A percentile compares a stretch with the other conserved stretches of the same genome.
Evolutionary conservation across 2,113 vertebrate genomes (phyloP).

Genomic region (Passer montanus): DNA sequence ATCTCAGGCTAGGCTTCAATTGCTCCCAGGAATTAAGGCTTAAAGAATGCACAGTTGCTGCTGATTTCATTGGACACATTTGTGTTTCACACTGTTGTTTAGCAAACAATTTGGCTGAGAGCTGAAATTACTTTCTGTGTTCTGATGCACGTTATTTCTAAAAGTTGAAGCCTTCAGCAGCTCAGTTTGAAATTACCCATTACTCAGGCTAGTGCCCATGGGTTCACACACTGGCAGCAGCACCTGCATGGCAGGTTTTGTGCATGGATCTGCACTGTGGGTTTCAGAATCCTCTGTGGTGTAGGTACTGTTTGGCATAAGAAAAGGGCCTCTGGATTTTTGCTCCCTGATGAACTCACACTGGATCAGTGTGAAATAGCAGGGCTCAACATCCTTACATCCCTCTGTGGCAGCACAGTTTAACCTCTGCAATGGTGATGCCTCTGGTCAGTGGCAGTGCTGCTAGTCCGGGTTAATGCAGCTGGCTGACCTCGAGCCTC

Average conservation of each 20-base stretch:
- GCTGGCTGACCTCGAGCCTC: background rate
- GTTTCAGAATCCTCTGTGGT: background rate
- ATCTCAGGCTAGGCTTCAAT: background rate
- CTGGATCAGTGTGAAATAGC: background rate
- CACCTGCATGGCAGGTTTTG: background rate
- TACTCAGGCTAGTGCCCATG: background rate
- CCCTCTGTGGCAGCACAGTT: background rate
- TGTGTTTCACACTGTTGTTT: background rate
- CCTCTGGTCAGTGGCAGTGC: background rate
- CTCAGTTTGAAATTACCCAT: background rate
- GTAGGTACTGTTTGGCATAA: background rate
- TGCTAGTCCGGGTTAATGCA: background rate
- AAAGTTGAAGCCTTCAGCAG: background rate
- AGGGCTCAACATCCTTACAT: background rate
- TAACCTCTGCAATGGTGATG: background rate
- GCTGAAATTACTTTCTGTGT: background rate
- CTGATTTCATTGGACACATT: background rate
- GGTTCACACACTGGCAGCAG: background rate
- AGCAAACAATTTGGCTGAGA: conserved; percentile 6
- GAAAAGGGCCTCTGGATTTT: background rate
- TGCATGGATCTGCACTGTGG: background rate
- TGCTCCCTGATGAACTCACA: background rate
- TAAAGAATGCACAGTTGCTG: background rate
- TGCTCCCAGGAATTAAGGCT: background rate
- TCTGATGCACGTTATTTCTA: background rate